phyloP scores from a whole-genome alignment of 2,888 invertebrate genomes.

The Pollenia labialis region DNA sequence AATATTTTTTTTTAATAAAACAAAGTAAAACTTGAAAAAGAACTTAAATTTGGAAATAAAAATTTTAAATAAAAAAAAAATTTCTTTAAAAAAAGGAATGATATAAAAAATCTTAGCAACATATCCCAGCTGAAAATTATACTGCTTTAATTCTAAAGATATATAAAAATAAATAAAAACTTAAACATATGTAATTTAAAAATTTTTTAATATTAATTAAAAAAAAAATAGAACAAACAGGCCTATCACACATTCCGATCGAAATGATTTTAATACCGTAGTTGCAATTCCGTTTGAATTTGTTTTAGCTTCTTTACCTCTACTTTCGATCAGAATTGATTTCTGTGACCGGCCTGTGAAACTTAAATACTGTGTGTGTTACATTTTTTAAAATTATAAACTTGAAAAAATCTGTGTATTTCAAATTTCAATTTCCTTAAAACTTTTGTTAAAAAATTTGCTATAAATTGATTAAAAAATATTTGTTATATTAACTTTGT shows the following conservation, averaged over 20 bases:
- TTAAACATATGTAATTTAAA: conserved; percentile 12
- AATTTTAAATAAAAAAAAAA: conserved; percentile 16
- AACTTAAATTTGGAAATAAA: not conserved
- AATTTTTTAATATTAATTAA: not conserved
- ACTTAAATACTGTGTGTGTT: not conserved
- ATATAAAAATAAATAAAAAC: not conserved
- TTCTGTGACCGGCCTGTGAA: not conserved
- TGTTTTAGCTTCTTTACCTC: not conserved
- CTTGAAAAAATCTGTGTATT: not conserved
- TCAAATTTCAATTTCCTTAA: too few species aligned
- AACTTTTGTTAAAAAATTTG: too few species aligned
- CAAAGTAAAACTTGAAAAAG: conserved; percentile 19
- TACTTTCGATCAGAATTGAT: not conserved
- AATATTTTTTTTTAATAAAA: conserved; percentile 15
- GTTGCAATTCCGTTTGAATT: not conserved
- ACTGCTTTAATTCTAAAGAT: conserved; percentile 24
- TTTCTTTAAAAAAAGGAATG: not conserved
- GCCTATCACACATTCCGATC: not conserved
- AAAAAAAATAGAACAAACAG: not conserved
- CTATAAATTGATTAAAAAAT: too few species aligned
- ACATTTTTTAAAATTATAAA: conserved; percentile 2
- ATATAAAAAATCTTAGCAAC: conserved; percentile 43
- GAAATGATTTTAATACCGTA: too few species aligned
- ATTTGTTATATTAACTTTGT: too few species aligned
- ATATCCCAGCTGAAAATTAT: conserved; percentile 70